These are phyloP conservation scores for Phallusia fumigata DNA, from an alignment of 23 tunicate species.

Conservation along the genomic window DNA sequence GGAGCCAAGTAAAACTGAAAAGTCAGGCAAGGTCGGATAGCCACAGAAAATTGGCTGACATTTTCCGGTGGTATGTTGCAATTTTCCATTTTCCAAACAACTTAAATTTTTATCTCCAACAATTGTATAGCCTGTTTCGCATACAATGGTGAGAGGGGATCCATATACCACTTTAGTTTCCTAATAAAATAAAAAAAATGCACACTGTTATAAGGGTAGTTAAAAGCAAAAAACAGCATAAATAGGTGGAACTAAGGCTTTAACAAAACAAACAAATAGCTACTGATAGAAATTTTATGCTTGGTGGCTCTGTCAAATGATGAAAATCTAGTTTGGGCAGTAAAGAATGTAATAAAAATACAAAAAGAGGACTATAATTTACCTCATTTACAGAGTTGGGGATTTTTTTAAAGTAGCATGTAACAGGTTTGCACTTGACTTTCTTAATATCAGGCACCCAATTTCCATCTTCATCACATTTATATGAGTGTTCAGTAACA, in stretches of 20 bases:
- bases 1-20: neutral
- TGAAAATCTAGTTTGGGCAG: too few relatives aligned
- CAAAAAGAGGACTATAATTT: too few relatives aligned
- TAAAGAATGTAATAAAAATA: too few relatives aligned
- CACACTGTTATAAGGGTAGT: too few relatives aligned
- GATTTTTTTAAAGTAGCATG: slow-evolving; percentile 4
- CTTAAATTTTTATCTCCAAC: neutral
- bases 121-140: neutral
- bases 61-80: neutral
- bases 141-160: neutral
- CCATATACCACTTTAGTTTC: neutral
- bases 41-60: neutral
- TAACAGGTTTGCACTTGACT: slow-evolving; percentile 5
- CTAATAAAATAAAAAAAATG: neutral
- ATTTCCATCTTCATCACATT: slow-evolving; percentile 48
- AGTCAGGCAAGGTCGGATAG: neutral
- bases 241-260: too few relatives aligned
- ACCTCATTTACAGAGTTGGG: neutral
- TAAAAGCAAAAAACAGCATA: too few relatives aligned
- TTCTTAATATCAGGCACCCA: slow-evolving; percentile 42
- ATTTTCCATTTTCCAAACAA: neutral
- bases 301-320: too few relatives aligned
- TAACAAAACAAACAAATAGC: too few relatives aligned
- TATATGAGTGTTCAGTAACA: slow-evolving; percentile 4
- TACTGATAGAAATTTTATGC: too few relatives aligned